These are phyloP conservation scores for Notolepis coatsorum DNA, from an alignment of 2,797 vertebrate species.

Conservation along the genomic window DNA sequence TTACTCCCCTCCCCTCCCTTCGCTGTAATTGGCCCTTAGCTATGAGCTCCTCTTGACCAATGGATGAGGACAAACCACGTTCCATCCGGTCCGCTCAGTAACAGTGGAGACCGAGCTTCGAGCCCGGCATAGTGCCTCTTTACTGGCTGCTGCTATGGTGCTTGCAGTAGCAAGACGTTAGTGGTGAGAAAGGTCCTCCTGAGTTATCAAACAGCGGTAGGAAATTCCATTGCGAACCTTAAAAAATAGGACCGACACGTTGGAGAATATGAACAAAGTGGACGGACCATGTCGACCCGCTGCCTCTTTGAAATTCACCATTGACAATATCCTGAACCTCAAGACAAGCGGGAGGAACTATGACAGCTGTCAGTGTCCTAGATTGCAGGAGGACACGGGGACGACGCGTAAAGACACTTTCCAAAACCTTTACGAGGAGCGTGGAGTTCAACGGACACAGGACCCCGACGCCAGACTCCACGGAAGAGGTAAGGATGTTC, in stretches of 20 bases:
- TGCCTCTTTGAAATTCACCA: conserved; percentile 84
- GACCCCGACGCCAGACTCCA: conserved; percentile 43
- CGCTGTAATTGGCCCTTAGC: conserved; percentile 66
- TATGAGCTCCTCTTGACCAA: conserved; percentile 68
- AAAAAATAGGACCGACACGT: conserved; percentile 5
- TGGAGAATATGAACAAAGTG: conserved; percentile 88
- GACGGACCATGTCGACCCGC: conserved; percentile 79
- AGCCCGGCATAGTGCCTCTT: conserved; percentile 62
- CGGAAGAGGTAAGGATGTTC: conserved; percentile 61
- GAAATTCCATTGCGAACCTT: background rate
- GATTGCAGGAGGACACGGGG: conserved; percentile 50
- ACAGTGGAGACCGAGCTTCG: conserved; percentile 50
- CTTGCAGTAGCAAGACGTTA: conserved; percentile 57
- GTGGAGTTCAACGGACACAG: conserved; percentile 38
- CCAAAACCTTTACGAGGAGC: conserved; percentile 55
- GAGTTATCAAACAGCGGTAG: conserved; percentile 25
- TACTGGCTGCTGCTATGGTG: conserved; percentile 79
- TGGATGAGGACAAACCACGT: conserved; percentile 54
- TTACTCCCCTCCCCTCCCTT: conserved; percentile 6
- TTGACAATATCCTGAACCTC: conserved; percentile 85
- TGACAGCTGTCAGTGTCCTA: conserved; percentile 63
- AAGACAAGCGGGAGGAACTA: conserved; percentile 72
- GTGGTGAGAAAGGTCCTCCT: conserved; percentile 44
- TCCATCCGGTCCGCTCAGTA: conserved; percentile 67
- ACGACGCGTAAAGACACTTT: conserved; percentile 55